phyloP scores from a whole-genome alignment of 2,113 vertebrate genomes.

The Heloderma charlesbogerti region DNA sequence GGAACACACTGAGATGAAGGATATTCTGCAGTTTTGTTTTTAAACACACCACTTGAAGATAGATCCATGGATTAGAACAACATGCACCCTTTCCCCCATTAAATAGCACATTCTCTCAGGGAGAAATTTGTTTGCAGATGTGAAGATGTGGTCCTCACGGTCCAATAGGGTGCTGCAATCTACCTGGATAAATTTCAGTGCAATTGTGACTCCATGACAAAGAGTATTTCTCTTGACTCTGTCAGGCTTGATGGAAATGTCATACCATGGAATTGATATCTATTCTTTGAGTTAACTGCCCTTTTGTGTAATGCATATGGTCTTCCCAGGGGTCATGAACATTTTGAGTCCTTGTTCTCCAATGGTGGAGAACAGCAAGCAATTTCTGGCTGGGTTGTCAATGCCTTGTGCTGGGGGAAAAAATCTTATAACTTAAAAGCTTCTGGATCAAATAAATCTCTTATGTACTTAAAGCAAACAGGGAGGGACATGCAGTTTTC shows the following conservation, averaged over 20 bases:
- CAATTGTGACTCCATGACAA: slow-evolving; percentile 17
- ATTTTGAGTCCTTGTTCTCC: neutral
- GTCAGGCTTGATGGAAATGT: slow-evolving; percentile 10
- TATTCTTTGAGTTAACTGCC: slow-evolving; percentile 24
- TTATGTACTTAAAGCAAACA: neutral
- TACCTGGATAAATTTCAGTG: slow-evolving; percentile 19
- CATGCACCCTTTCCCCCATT: neutral
- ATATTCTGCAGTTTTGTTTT: neutral
- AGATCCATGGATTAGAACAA: neutral
- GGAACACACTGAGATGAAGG: neutral
- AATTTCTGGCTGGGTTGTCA: neutral
- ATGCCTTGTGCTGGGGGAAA: neutral
- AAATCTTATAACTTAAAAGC: neutral
- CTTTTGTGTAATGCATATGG: slow-evolving; percentile 20
- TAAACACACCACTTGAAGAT: neutral
- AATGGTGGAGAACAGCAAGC: neutral
- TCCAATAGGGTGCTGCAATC: neutral
- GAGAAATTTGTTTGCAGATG: neutral
- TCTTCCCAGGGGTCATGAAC: slow-evolving; percentile 3
- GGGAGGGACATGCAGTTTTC: neutral
- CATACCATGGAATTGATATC: slow-evolving; percentile 25
- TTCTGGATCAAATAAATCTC: slow-evolving; percentile 9
- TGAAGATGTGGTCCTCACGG: neutral
- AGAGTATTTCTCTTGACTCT: slow-evolving; percentile 22
- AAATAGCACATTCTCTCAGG: neutral